A percentile compares a stretch with the other conserved stretches of the same genome.
Evolutionary conservation across 2,113 vertebrate species (phyloP).

Genomic region (Carassius gibelio): DNA sequence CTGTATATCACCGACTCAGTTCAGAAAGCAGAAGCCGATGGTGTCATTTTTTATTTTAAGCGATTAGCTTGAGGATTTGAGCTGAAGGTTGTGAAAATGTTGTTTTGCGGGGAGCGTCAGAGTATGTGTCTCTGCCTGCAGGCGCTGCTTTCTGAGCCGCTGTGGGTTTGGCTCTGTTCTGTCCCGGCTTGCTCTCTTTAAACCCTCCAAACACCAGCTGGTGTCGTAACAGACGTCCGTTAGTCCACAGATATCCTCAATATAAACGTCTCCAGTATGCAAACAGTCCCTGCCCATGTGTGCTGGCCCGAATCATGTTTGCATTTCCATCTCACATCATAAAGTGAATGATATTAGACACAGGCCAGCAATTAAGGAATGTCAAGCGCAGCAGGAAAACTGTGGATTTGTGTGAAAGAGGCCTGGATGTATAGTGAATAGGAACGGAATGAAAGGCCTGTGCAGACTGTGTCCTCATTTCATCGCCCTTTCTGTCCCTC

Average conservation of each 20-base stretch:
- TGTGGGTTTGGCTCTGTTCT: slow-evolving; percentile 21
- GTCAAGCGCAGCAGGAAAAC: not conserved
- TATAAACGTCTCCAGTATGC: not conserved
- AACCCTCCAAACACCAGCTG: slow-evolving; percentile 28
- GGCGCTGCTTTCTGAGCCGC: slow-evolving; percentile 15
- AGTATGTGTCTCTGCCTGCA: not conserved
- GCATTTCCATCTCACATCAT: slow-evolving; percentile 35
- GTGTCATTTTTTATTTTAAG: not conserved
- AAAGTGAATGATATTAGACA: slow-evolving; percentile 38
- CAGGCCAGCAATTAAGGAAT: slow-evolving; percentile 29
- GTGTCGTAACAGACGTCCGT: not conserved
- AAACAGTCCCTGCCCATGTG: not conserved
- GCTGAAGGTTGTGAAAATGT: not conserved
- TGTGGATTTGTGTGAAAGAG: not conserved
- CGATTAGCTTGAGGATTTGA: not conserved
- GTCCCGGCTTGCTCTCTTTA: slow-evolving; percentile 9
- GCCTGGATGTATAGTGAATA: not conserved
- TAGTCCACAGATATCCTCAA: not conserved
- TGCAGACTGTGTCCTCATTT: not conserved
- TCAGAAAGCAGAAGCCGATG: not conserved
- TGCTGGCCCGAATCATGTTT: not conserved
- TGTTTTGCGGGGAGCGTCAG: not conserved
- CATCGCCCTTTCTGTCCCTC: not conserved
- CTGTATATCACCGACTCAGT: not conserved
- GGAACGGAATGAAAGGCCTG: not conserved